Conservation (phyloP, 2,888 invertebrate genomes). For the Drosophila recens region DNA sequence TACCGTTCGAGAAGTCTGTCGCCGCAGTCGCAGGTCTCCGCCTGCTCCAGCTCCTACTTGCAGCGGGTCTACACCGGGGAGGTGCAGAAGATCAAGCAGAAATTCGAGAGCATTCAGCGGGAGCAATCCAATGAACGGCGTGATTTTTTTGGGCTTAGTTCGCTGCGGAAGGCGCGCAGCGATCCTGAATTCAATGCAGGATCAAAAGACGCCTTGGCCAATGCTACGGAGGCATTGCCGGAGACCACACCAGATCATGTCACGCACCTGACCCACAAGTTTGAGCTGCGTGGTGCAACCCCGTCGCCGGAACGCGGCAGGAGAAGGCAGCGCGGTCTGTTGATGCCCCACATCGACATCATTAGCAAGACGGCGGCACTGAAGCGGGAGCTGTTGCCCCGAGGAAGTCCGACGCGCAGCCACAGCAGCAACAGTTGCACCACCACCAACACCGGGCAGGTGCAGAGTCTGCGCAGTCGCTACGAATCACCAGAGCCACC, state of each 20-base stretch:
- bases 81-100: conserved; percentile 91
- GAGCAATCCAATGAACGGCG: conserved; percentile 61
- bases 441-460: conserved; percentile 88
- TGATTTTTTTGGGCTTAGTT: conserved; percentile 84
- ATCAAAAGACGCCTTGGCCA: conserved; percentile 86
- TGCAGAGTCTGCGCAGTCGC: conserved; percentile 89
- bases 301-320: conserved; percentile 85
- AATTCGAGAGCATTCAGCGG: conserved; percentile 88
- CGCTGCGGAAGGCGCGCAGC: conserved; percentile 89
- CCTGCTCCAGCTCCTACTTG: conserved; percentile 87
- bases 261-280: conserved; percentile 87
- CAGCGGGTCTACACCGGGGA: conserved; percentile 91
- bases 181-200: conserved; percentile 91
- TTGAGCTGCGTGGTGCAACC: conserved; percentile 85
- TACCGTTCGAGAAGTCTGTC: conserved; percentile 90
- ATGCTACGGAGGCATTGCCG: conserved; percentile 65
- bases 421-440: conserved; percentile 85
- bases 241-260: conserved; percentile 23
- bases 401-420: conserved; percentile 68
- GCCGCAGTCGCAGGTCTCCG: conserved; percentile 90
- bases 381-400: conserved; percentile 86
- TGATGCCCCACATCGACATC: conserved; percentile 95
- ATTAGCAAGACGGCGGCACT: conserved; percentile 93
- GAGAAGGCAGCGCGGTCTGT: conserved; percentile 86
- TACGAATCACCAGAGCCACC: conserved; percentile 85